Evolutionary conservation across 2,888 invertebrate species (phyloP), one percentile per base, ranked within the genome.

Genomic region (Tridacna gigas): DNA sequence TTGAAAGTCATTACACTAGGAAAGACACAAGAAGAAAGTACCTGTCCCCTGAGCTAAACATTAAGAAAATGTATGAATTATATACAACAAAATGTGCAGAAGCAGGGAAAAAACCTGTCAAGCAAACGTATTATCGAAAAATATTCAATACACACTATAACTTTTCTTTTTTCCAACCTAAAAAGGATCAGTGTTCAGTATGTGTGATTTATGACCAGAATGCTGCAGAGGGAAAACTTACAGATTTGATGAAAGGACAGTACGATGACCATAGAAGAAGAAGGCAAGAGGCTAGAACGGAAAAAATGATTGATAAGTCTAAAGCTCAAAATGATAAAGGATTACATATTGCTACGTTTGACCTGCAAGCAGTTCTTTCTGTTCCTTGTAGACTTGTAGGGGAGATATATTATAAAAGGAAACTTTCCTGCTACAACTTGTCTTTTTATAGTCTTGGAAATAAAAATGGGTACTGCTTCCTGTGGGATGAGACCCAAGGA

Each of bases 61-160:
- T 51, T 13, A 51, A 11, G 15, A 51, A 51, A 51, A 51, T 51
- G 51, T 51, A 15, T 11, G 15, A 51, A 15, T 51, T 13, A 51
- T 51, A 51, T 51, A 51, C 51, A 13, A 13, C 11, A 51, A 15
- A 51, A 51, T 51, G 51, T 15, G 51, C 11, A 51, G 15, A 51
- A 15, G 15, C 11, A 51, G 51, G 51, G 15, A 15, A 13, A 13
- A 51, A 15, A 11, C 15, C 51, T 51, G 51, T 51, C 15, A 51
- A 51, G 15, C 12, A 51, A 51, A 15, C 15, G 15, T 13, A 13
- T 11, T 51, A 84, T 66, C 63, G 86, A 28, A 82, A 84, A 11
- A 66, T 77, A 37, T 84, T 83, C 26, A 77, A 80, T 61, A 25
- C 67, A 67, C n/a, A 86, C 15, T 87, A 76, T 60, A 87, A 85